Conservation (phyloP, 92 coral and sea anemone species). For the Phenganax subtilis region DNA sequence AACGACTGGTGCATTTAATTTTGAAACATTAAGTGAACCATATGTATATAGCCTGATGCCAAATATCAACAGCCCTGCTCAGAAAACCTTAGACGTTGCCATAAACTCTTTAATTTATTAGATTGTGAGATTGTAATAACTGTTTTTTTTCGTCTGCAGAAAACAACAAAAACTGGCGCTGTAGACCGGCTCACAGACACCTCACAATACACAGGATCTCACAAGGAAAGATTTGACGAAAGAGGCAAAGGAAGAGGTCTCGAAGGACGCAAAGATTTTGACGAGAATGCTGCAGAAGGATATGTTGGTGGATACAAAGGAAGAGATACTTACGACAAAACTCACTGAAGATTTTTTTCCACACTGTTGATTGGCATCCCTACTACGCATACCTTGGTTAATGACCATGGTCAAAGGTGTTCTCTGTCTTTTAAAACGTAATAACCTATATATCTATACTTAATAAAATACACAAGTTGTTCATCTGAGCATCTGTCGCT, state of each 20-base stretch:
- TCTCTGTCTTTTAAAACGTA: too few relatives aligned
- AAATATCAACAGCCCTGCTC: not conserved
- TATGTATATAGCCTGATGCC: too few relatives aligned
- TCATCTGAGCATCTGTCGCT: too few relatives aligned
- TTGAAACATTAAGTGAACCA: too few relatives aligned
- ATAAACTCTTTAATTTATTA: not conserved
- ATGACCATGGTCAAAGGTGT: too few relatives aligned
- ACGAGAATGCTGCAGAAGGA: slow-evolving; percentile 69
- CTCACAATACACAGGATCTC: slow-evolving; percentile 89
- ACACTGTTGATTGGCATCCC: too few relatives aligned
- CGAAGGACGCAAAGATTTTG: slow-evolving; percentile 74
- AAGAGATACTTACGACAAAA: slow-evolving; percentile 69
- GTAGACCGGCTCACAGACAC: slow-evolving; percentile 92
- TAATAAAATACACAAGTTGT: too few relatives aligned
- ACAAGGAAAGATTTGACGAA: slow-evolving; percentile 94
- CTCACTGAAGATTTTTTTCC: slow-evolving; percentile 38
- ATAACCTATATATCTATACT: too few relatives aligned
- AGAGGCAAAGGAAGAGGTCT: slow-evolving; percentile 89
- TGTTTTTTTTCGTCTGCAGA: slow-evolving; percentile 44
- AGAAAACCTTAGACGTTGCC: not conserved
- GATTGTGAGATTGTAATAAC: not conserved
- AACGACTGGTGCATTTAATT: too few relatives aligned
- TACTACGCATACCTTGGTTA: too few relatives aligned
- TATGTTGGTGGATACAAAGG: slow-evolving; percentile 92
- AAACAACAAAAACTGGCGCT: slow-evolving; percentile 77